Percentiles rank a stretch among this genome's conserved stretches.
Evolutionary conservation across 2,113 vertebrate genomes (phyloP).

Genomic region (Abramis brama): DNA sequence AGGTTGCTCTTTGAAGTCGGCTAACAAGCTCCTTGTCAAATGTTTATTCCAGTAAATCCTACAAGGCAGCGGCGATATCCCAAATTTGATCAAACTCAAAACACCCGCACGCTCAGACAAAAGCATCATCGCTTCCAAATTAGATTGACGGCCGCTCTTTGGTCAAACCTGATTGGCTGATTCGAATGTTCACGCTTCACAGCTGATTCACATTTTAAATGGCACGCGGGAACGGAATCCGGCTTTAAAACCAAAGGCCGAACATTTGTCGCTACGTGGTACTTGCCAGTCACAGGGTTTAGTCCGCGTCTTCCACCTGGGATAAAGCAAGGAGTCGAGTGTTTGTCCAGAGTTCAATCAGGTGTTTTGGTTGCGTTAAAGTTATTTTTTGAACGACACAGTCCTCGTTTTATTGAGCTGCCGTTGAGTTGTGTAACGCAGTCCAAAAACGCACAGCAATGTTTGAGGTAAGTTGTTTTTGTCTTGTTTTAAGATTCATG

Average conservation of each 20-base stretch:
- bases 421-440: background rate
- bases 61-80: constrained; percentile 23
- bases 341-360: background rate
- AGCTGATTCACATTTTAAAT: constrained; percentile 68
- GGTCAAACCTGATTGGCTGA: constrained; percentile 52
- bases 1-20: constrained; percentile 32
- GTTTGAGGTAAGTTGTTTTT: constrained; percentile 62
- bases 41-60: constrained; percentile 60
- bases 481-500: rapidly evolving
- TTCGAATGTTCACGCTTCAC: constrained; percentile 57
- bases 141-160: background rate
- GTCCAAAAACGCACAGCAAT: constrained; percentile 39
- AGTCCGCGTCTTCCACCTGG: background rate
- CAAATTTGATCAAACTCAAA: constrained; percentile 9
- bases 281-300: background rate
- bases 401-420: background rate
- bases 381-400: background rate
- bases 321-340: background rate
- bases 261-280: rapidly evolving
- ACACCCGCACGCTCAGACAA: background rate
- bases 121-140: constrained; percentile 6
- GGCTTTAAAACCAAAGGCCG: constrained; percentile 54
- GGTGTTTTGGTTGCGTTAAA: background rate
- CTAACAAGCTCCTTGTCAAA: constrained; percentile 30
- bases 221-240: constrained; percentile 45